Percentiles rank a stretch among this genome's conserved stretches.
Evolutionary conservation across 2,113 vertebrate genomes (phyloP).

Genomic region (Seriola rivoliana): DNA sequence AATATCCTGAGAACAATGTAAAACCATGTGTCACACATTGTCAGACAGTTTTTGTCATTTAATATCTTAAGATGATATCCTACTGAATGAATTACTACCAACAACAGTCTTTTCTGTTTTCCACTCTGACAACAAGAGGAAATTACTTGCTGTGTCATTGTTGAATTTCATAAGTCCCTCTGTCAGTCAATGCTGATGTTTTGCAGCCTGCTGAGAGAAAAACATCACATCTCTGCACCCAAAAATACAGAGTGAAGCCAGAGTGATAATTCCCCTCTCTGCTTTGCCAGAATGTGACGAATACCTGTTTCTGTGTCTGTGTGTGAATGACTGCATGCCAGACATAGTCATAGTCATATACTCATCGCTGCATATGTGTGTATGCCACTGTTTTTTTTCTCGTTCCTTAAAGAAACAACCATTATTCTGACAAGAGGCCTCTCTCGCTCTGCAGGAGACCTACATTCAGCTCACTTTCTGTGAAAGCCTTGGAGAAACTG

Average conservation of each 20-base stretch:
- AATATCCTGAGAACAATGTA: constrained; percentile 4
- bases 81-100: constrained; percentile 2
- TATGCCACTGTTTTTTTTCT: neutral
- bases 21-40: constrained; percentile 3
- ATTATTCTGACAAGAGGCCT: constrained; percentile 51
- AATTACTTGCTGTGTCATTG: constrained; percentile 17
- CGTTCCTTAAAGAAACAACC: constrained; percentile 22
- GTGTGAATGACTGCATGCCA: constrained; percentile 12
- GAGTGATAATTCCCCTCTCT: constrained; percentile 30
- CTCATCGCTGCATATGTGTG: constrained; percentile 12
- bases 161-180: constrained; percentile 22
- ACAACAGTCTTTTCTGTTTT: neutral
- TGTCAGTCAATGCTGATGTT: constrained; percentile 51
- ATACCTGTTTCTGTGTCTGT: constrained; percentile 20
- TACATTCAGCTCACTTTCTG: constrained; percentile 6
- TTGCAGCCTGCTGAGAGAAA: constrained; percentile 35
- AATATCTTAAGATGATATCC: neutral
- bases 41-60: constrained; percentile 10
- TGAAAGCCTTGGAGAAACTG: constrained; percentile 18
- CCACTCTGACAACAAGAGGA: neutral
- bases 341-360: neutral
- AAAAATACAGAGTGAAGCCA: constrained; percentile 39
- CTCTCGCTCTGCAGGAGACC: constrained; percentile 33
- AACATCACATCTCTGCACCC: constrained; percentile 29
- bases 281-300: constrained; percentile 26